Percentiles rank a stretch among this genome's conserved stretches.
Evolutionary conservation across 2,113 vertebrate genomes (phyloP).

Genomic region (Spermophilus dauricus): DNA sequence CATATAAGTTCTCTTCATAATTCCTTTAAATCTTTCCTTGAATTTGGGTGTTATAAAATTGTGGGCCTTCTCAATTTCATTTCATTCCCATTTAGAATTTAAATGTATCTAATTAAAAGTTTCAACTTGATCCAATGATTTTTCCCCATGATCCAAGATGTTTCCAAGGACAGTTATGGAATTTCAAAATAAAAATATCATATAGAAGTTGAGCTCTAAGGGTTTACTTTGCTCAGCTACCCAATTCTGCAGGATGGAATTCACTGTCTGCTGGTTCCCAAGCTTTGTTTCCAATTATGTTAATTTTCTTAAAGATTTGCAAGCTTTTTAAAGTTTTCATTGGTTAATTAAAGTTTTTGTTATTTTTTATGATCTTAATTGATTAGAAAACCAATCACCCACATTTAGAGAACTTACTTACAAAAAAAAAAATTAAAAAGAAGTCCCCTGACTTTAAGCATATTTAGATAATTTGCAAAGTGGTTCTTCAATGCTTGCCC

Average conservation of each 20-base stretch:
- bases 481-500: background rate
- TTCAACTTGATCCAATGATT: background rate
- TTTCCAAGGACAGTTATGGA: background rate
- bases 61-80: background rate
- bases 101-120: slow-evolving; percentile 11
- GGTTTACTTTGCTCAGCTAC: background rate
- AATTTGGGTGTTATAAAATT: slow-evolving; percentile 6
- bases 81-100: background rate
- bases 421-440: background rate
- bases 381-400: background rate
- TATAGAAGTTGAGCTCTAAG: background rate
- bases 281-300: background rate
- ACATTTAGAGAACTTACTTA: background rate
- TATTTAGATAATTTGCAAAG: background rate
- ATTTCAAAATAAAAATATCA: background rate
- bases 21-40: background rate
- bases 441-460: background rate
- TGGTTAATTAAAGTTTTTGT: background rate
- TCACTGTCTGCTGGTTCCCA: background rate
- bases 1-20: background rate
- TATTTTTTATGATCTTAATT: background rate
- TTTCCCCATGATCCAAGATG: background rate
- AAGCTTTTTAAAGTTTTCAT: background rate
- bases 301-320: background rate
- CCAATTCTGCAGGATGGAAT: background rate